Percentiles rank a stretch among this genome's conserved stretches.
Evolutionary conservation across 2,888 invertebrate genomes (phyloP).

Genomic region (Phania funesta): DNA sequence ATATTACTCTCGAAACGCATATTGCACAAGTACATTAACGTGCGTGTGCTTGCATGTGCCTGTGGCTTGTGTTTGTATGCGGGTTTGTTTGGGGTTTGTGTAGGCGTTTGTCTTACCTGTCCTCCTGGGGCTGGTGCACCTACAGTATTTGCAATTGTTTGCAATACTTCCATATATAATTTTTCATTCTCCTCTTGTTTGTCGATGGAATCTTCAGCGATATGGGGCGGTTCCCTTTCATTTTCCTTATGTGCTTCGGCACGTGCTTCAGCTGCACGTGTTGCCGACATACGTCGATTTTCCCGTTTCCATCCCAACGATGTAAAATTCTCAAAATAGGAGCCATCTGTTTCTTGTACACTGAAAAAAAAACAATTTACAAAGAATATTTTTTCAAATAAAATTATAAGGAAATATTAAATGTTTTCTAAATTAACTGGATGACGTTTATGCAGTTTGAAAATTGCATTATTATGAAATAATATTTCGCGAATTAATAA

Average conservation of each 20-base stretch:
- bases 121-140: conserved; percentile 88
- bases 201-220: conserved; percentile 78
- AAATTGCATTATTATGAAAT: too few relatives aligned
- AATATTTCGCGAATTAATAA: too few relatives aligned
- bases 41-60: not conserved
- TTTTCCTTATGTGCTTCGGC: conserved; percentile 84
- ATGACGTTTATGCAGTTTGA: too few relatives aligned
- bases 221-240: conserved; percentile 78
- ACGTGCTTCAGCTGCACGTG: conserved; percentile 88
- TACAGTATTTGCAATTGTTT: conserved; percentile 96
- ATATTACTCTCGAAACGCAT: not conserved
- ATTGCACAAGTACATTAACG: not conserved
- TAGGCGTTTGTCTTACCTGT: conserved; percentile 77
- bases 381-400: not conserved
- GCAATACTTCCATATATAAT: conserved; percentile 93
- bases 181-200: conserved; percentile 83
- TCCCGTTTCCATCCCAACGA: conserved; percentile 95
- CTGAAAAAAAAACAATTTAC: conserved; percentile 81
- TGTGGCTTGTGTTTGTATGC: not conserved
- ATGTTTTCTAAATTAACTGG: too few relatives aligned
- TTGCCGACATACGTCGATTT: conserved; percentile 89
- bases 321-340: conserved; percentile 96
- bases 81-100: not conserved
- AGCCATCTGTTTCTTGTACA: conserved; percentile 96
- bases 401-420: too few relatives aligned